Percentiles rank a stretch among this genome's conserved stretches.
Evolutionary conservation across 2,797 vertebrate genomes (phyloP).

Genomic region (Coranthus polyacanthus): DNA sequence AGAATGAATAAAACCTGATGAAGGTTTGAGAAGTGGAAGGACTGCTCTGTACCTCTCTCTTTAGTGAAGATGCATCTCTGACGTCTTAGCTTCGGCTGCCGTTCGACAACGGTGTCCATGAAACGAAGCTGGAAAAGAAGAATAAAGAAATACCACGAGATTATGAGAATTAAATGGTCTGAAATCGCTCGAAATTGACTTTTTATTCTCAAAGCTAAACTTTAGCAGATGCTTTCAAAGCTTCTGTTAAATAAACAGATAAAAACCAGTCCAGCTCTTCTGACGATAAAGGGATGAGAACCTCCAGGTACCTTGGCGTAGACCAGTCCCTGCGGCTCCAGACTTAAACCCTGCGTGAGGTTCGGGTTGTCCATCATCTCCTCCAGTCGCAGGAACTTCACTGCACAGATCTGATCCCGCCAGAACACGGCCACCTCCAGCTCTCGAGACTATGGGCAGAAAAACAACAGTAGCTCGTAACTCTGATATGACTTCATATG

Average conservation of each 20-base stretch:
- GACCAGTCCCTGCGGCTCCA: conserved; percentile 91
- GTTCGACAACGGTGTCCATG: conserved; percentile 88
- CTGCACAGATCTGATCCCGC: conserved; percentile 89
- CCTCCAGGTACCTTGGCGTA: conserved; percentile 85
- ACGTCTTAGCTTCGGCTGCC: conserved; percentile 89
- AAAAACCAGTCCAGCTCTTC: too few relatives aligned
- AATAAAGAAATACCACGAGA: too few relatives aligned
- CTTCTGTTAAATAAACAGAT: too few relatives aligned
- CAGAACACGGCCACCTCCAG: conserved; percentile 90
- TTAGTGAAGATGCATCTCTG: conserved; percentile 94
- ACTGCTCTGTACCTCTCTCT: conserved; percentile 86
- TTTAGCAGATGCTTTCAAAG: too few relatives aligned
- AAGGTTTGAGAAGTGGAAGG: too few relatives aligned
- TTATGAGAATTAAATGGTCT: too few relatives aligned
- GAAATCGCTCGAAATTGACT: too few relatives aligned
- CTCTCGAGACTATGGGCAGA: conserved; percentile 88
- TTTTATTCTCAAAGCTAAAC: too few relatives aligned
- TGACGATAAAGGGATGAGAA: neutral
- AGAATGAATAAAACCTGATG: too few relatives aligned
- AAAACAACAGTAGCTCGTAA: neutral
- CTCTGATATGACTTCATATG: too few relatives aligned
- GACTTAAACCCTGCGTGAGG: conserved; percentile 81
- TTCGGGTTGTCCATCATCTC: conserved; percentile 89
- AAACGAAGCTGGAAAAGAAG: conserved; percentile 86
- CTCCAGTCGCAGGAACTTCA: conserved; percentile 91